Percentiles rank a stretch among this genome's conserved stretches.
These are phyloP conservation scores for Euplagia quadripunctaria DNA, from an alignment of 2,888 invertebrate species.

Conservation along the genomic window DNA sequence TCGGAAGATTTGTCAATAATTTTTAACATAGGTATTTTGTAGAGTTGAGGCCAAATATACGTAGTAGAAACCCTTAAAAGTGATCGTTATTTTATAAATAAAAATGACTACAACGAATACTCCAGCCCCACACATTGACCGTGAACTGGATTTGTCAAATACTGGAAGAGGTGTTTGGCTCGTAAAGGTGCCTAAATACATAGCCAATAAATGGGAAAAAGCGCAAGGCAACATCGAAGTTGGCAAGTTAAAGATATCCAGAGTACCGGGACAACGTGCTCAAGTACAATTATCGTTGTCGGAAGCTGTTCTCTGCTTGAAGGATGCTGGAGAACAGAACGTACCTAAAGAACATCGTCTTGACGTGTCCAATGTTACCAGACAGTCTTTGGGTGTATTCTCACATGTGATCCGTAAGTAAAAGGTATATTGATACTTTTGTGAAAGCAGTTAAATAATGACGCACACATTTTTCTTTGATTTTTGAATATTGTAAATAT, in stretches of 20 bases:
- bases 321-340: conserved; percentile 92
- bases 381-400: conserved; percentile 97
- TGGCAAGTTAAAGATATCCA: conserved; percentile 95
- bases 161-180: conserved; percentile 98
- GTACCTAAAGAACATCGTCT: conserved; percentile 97
- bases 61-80: neutral
- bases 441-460: neutral
- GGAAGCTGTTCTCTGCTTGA: conserved; percentile 92
- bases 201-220: conserved; percentile 98
- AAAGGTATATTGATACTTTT: neutral
- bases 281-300: conserved; percentile 96
- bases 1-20: neutral
- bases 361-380: conserved; percentile 95
- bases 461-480: neutral
- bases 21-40: neutral
- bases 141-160: conserved; percentile 95
- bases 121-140: conserved; percentile 88
- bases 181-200: conserved; percentile 98
- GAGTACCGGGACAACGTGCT: conserved; percentile 93
- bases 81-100: neutral
- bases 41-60: neutral
- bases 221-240: conserved; percentile 97
- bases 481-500: neutral
- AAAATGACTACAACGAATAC: conserved; percentile 62
- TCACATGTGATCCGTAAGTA: conserved; percentile 93